Evolutionary conservation across 2,888 invertebrate genomes (phyloP), one percentile per base, ranked within the genome.

Genomic region (Crematogaster levior): DNA sequence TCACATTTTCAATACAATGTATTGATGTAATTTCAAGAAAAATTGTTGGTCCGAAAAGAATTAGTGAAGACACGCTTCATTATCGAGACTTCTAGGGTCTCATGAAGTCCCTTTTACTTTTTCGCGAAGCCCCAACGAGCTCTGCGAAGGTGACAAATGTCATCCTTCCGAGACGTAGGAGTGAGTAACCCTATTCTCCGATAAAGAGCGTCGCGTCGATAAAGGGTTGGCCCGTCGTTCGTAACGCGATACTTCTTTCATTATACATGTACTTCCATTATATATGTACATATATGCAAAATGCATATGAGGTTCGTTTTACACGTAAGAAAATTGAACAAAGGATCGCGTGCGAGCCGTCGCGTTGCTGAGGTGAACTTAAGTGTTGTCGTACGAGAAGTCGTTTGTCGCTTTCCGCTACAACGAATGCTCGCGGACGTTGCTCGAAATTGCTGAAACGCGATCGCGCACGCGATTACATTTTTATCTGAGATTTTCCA

Each of bases 161-260:
- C 80, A 86, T 85, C 82, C 88, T 85, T 88, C 75, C 82, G 82
- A 56, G 48, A 51, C 60, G 30, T n/a, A 83, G 53, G 86, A 83
- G 83, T 86, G 83, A 86, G 81, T 86, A 88, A 88, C 85, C 83
- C 82, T 81, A 80, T 82, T 43, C 37, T 37, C 48, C 37, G 43
- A 58, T 65, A n/a, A 40, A 34, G 12, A 46, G 34, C 30, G 40
- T 40, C 53, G 51, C 58, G 40, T 21, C 15, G 68, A 24, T 21
- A 56, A 46, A 24, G 82, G 82, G 72, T 72, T 51, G 34, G 43
- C 34, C 79, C 82, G 82, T 65, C 63, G 58, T 34, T 34, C 58
- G 86, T 85, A 88, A 88, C 68, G 83, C 81, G 88, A 88, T 82
- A 85, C 73, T 15, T 80, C 51, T 85, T 81, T 72, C 84, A 88